Conservation (phyloP, 1,140 invertebrate species). For the Hyles vespertilio region DNA sequence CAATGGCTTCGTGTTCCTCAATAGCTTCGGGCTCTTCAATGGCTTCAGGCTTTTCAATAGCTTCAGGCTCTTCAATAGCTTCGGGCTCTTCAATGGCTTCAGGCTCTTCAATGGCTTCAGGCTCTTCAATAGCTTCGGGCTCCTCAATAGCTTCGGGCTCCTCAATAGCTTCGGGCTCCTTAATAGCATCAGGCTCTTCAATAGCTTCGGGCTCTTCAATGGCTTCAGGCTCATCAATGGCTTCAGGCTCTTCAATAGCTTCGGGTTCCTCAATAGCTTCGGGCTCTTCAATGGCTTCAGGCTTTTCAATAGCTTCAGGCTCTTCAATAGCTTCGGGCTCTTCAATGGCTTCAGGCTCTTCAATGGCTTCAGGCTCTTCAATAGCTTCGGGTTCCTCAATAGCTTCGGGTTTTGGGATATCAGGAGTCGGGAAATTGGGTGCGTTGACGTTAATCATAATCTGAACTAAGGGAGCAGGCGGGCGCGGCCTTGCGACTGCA, state of each 20-base stretch:
- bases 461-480: constrained; percentile 1
- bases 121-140: too few relatives aligned
- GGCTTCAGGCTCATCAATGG: too few relatives aligned
- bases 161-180: neutral
- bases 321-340: neutral
- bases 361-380: too few relatives aligned
- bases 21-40: neutral
- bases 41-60: neutral
- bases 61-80: neutral
- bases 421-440: neutral
- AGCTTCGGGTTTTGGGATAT: neutral
- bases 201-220: too few relatives aligned
- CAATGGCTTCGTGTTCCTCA: neutral
- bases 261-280: too few relatives aligned
- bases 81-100: neutral
- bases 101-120: neutral
- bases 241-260: neutral
- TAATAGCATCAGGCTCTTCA: too few relatives aligned
- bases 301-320: too few relatives aligned
- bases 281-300: too few relatives aligned
- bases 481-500: neutral
- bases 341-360: neutral
- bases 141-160: neutral
- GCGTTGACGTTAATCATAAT: constrained; percentile 4
- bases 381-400: too few relatives aligned